Conservation (phyloP, 1,140 invertebrate genomes). For the Euura saliciscinereae region DNA sequence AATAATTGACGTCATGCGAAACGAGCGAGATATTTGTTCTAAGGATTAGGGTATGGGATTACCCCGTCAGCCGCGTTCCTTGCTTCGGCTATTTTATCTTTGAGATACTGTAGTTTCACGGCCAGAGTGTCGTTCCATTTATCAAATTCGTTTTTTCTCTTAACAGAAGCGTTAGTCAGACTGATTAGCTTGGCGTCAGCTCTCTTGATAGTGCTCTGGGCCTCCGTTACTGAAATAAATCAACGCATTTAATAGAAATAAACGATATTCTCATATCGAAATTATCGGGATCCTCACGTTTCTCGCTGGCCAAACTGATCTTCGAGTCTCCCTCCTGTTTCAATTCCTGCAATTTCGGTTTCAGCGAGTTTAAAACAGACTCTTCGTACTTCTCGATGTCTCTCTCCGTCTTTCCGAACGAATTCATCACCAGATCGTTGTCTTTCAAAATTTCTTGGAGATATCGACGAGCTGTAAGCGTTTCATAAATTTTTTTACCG, state of each 20-base stretch:
- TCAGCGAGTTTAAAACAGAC: slow-evolving; percentile 49
- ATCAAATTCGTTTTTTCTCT: slow-evolving; percentile 64
- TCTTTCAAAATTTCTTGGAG: slow-evolving; percentile 33
- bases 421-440: slow-evolving; percentile 35
- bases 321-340: slow-evolving; percentile 66
- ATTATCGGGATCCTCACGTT: slow-evolving; percentile 33
- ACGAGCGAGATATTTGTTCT: slow-evolving; percentile 22
- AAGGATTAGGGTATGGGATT: slow-evolving; percentile 37
- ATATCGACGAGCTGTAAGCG: slow-evolving; percentile 40
- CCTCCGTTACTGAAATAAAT: slow-evolving; percentile 59
- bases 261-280: slow-evolving; percentile 8
- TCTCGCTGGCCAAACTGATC: slow-evolving; percentile 55
- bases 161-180: slow-evolving; percentile 58
- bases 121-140: slow-evolving; percentile 67
- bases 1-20: slow-evolving; percentile 33
- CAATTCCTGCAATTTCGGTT: slow-evolving; percentile 59
- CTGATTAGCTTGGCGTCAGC: slow-evolving; percentile 62
- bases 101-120: slow-evolving; percentile 69
- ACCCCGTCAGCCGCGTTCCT: slow-evolving; percentile 82
- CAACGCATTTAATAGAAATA: slow-evolving; percentile 10
- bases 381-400: slow-evolving; percentile 53
- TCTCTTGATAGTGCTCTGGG: slow-evolving; percentile 63
- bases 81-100: slow-evolving; percentile 77
- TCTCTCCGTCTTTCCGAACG: slow-evolving; percentile 53
- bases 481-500: neutral